Evolutionary conservation across 2,888 invertebrate species (phyloP).

Genomic region (Erannis defoliaria): DNA sequence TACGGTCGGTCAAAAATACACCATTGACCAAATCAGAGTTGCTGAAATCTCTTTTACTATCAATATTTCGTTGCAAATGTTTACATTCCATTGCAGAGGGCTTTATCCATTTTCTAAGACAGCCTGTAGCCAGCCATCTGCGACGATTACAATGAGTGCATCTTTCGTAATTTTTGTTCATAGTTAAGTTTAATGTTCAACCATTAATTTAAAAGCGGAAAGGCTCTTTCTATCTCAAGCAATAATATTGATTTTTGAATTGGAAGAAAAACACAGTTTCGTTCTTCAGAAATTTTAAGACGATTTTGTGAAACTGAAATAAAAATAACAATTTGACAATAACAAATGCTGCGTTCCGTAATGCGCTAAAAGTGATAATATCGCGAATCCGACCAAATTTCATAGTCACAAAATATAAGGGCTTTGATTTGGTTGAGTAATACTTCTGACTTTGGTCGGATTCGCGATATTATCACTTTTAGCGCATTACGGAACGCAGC

Average conservation of each 20-base stretch:
- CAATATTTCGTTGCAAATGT: constrained; percentile 80
- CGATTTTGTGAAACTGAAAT: background rate
- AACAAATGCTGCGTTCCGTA: background rate
- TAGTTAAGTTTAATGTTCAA: constrained; percentile 39
- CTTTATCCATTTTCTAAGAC: constrained; percentile 82
- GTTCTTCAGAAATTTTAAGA: background rate
- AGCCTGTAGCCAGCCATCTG: constrained; percentile 80
- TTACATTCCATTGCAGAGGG: constrained; percentile 79
- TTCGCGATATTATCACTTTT: too few relatives aligned
- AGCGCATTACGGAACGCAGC: too few relatives aligned
- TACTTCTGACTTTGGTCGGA: too few relatives aligned
- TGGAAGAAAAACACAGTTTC: background rate
- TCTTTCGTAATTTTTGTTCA: constrained; percentile 83
- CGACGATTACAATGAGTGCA: constrained; percentile 80
- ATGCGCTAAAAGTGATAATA: too few relatives aligned
- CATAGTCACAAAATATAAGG: too few relatives aligned
- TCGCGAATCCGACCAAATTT: too few relatives aligned
- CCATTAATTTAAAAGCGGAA: constrained; percentile 5
- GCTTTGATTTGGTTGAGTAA: too few relatives aligned
- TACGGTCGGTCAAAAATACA: constrained; percentile 75
- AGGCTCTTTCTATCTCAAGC: background rate
- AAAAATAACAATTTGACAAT: background rate
- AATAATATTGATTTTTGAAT: background rate
- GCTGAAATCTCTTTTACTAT: constrained; percentile 76
- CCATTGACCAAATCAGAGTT: constrained; percentile 77